These are phyloP conservation scores for Lymantria monacha DNA, from an alignment of 2,888 invertebrate species.

Conservation along the genomic window DNA sequence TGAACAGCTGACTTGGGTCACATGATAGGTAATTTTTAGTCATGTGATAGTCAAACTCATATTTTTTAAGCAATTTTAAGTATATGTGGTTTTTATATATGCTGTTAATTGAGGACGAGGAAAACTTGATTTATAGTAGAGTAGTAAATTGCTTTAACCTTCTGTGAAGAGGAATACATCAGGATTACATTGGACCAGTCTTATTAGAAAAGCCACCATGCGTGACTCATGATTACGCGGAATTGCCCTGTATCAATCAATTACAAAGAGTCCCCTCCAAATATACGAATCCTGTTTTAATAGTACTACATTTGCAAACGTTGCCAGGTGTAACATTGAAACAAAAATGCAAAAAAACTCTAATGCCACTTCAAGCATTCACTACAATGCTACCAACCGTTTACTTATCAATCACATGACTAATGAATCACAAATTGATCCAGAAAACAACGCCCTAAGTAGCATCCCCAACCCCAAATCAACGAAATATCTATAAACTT, in stretches of 20 bases:
- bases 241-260: neutral
- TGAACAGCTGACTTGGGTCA: too few species aligned
- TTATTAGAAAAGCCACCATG: neutral
- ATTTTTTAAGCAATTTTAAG: too few species aligned
- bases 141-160: too few species aligned
- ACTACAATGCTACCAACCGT: constrained; percentile 51
- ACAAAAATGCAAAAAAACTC: neutral
- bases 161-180: too few species aligned
- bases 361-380: constrained; percentile 12
- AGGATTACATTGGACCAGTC: too few species aligned
- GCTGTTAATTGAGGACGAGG: too few species aligned
- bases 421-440: constrained; percentile 31
- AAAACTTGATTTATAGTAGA: too few species aligned
- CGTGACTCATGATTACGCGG: neutral
- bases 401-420: constrained; percentile 60
- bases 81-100: too few species aligned
- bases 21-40: too few species aligned
- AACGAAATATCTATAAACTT: constrained; percentile 21
- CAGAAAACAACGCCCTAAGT: constrained; percentile 37
- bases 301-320: neutral
- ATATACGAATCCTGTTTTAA: neutral
- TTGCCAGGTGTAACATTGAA: neutral
- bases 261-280: neutral
- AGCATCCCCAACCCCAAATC: constrained; percentile 20
- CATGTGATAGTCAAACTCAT: too few species aligned